Base-by-base conservation (phyloP, 2,113 vertebrate genomes). In the Tragelaphus imberbis region DNA sequence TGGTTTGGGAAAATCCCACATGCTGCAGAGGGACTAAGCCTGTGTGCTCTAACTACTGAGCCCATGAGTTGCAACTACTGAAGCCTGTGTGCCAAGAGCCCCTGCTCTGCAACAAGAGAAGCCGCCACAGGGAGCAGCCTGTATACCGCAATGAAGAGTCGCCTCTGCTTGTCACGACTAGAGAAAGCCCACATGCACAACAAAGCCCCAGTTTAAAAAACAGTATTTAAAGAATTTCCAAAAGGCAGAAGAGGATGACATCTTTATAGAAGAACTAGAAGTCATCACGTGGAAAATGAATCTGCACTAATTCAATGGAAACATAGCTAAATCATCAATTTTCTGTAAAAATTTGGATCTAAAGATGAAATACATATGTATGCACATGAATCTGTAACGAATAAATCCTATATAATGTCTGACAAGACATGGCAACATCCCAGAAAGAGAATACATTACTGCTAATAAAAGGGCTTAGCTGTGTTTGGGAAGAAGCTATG, bases 251-350 rank as follows among this genome's bases (percentile, higher is more conserved):
- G 33, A 90, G 7, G 68, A 61, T 21, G 56, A 97, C 33, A 25
- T 56, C 81, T 36, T 56, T 55, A 63, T 4, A 88, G 91, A 88
- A 56, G 84, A 90, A 49, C 30, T 58, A 51, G 47, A 36, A 88
- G 25, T 80, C 36, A 84, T 33, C 21, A 96, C 14, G 47, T n/a
- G 17, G 61, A 93, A 91, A 85, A 63, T 56, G 82, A 90, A 84
- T 49, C n/a, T 44, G 30, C 23, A 44, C n/a, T 77, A 53, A 88
- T 86, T 95, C n/a, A 94, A 91, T 55, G 53, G 88, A 88, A 56
- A 40, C 28, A 94, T 17, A 30, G 51, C 13, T 56, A 25, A 91
- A 88, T 10, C 17, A n/a, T 47, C n/a, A 85, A 75, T 93, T 93
- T 81, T 84, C 47, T 81, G 4, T 91, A 91, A 92, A 95, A 80